Base-by-base conservation (phyloP, 1,140 invertebrate species). In the Ceratoteleas bidentatus region DNA sequence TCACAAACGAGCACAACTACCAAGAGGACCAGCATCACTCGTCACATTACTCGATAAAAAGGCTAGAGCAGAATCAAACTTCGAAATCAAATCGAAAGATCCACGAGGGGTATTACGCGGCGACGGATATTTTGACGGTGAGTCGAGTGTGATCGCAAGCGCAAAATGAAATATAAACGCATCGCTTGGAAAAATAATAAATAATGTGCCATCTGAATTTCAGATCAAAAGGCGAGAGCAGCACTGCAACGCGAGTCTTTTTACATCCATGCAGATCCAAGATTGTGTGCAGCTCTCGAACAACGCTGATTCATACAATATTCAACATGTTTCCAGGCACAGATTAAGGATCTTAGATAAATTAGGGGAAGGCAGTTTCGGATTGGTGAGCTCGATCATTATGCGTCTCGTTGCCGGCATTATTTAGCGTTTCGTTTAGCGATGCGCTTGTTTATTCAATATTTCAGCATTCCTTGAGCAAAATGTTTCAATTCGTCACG, bases 301-400 rank as follows among this genome's bases (percentile, higher is more conserved):
- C 57, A 81, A 86, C 24, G 68, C 77, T 14, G 88, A 88, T 33
- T 83, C 86, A 14, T 88, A 84, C 53, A 86, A 90, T 10, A 88
- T 91, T 34, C 90, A 88, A 56, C 90, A 89, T 9, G 87, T 97
- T 87, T 96, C 96, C 60, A 93, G 96, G 87, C 95, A 96, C 90
- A 93, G 96, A 89, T 93, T 98, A 77, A 93, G 96, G 87, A 95
- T 97, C 79, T 89, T 97, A 58, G 95, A 97, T 89, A 97, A 97
- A 87, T 93, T 98, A 49, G 97, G 96, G 60, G 96, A 97, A 91
- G 96, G 96, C 70, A 94, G 95, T 79, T 97, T 97, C 88, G 96
- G 97, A 87, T 95, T 96, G 93, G 96, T 97, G 90, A 94, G 92
- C 92, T 66, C 62, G 61, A 65, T 58, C 49, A 40, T 68, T 61